These are phyloP conservation scores for Anolis apletophallus DNA, from an alignment of 2,797 vertebrate species.

Conservation along the genomic window DNA sequence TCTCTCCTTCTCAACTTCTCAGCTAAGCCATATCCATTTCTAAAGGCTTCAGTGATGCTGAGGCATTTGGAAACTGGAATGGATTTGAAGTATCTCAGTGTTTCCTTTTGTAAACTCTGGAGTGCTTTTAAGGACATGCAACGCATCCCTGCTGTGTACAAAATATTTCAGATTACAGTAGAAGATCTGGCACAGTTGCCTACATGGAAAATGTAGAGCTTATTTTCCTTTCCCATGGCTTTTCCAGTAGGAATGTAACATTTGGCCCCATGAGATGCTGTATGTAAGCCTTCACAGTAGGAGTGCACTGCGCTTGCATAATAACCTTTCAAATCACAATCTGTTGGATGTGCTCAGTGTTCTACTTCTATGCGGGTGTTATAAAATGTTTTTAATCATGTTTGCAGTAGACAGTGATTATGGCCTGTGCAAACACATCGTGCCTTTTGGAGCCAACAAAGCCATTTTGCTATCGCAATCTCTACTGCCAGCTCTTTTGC, in stretches of 20 bases:
- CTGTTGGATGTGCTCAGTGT: slow-evolving; percentile 34
- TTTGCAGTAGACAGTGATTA: slow-evolving; percentile 40
- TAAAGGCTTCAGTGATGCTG: background rate
- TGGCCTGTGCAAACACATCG: slow-evolving; percentile 26
- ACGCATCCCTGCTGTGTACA: background rate
- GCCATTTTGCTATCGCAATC: slow-evolving; percentile 33
- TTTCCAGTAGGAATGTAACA: slow-evolving; percentile 7
- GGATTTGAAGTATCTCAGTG: background rate
- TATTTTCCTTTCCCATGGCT: background rate
- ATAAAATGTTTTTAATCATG: slow-evolving; percentile 48
- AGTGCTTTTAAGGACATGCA: background rate
- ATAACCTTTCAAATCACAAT: slow-evolving; percentile 32
- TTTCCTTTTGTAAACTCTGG: background rate
- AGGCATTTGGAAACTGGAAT: background rate
- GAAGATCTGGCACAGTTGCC: background rate
- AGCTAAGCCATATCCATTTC: background rate
- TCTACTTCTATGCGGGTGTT: slow-evolving; percentile 36
- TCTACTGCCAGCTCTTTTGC: slow-evolving; percentile 25
- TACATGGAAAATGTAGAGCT: background rate
- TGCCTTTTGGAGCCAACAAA: slow-evolving; percentile 25
- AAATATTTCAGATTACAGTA: background rate
- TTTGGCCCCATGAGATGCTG: slow-evolving; percentile 32
- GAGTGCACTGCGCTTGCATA: background rate
- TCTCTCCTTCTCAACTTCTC: background rate
- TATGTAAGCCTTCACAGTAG: slow-evolving; percentile 26